phyloP scores from a whole-genome alignment of 2,888 invertebrate genomes.

The Beris morrisii region DNA sequence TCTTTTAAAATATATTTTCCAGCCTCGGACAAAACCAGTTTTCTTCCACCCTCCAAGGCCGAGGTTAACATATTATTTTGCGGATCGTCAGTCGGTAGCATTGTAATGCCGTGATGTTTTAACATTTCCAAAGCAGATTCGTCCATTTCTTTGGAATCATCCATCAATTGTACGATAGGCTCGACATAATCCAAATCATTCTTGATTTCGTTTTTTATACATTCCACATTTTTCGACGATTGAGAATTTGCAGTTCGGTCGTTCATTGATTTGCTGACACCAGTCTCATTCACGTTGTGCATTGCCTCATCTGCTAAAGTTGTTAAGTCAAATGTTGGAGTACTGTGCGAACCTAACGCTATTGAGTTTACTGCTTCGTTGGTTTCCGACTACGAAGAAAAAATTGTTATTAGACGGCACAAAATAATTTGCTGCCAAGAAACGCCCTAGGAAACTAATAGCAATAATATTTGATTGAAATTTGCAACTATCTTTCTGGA shows the following conservation, averaged over 20 bases:
- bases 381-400: conserved; percentile 50
- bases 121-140: conserved; percentile 64
- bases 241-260: no score
- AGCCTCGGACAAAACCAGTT: conserved; percentile 81
- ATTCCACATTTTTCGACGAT: neutral
- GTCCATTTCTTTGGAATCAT: conserved; percentile 47
- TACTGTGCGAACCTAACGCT: neutral
- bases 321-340: conserved; percentile 9
- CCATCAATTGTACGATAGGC: conserved; percentile 35
- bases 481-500: neutral
- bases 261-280: neutral
- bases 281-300: neutral
- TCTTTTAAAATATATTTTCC: conserved; percentile 74
- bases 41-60: conserved; percentile 83
- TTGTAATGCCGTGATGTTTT: conserved; percentile 82
- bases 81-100: conserved; percentile 77
- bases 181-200: conserved; percentile 31
- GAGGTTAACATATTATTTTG: conserved; percentile 70
- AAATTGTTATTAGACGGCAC: neutral
- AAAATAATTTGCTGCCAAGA: no score
- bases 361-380: conserved; percentile 54
- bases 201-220: neutral
- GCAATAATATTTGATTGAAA: neutral
- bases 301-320: neutral
- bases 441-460: no score